Base-by-base conservation (phyloP, 2,888 invertebrate species). In the Ephialtes manifestator region DNA sequence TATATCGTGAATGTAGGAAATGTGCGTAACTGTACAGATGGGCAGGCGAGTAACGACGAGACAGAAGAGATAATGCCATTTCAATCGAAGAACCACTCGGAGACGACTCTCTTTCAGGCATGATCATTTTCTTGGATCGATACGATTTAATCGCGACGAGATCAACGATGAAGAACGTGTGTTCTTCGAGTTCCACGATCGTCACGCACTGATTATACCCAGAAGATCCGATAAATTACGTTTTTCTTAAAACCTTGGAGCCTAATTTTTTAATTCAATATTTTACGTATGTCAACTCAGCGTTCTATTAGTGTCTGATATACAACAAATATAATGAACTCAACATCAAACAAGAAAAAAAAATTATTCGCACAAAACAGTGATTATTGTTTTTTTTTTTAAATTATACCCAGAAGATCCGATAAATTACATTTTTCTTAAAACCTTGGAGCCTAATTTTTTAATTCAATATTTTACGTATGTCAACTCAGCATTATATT, bases 61-160 rank as follows among this genome's bases (percentile, higher is more conserved):
- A 77, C 43, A 10, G 39, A 20, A 72, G 70, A 48, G 84, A 84
- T 78, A 84, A 81, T 81, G 84, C 48, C 74, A 81, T 84, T 84
- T 78, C 81, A 70, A 84, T 78, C 74, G 46, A 51, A 68, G 28
- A 76, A 72, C 48, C 20, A 43, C 20, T 51, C 39, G 10, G 39
- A 53, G 58, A 71, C 74, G 31, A 58, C 71, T 58, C 48, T 35
- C 31, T 39, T 53, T 55, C 43, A 70, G 70, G 74, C 70, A 70
- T 63, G 70, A 83, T 70, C 67, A 80, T 84, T 71, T 67, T 48
- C 71, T 58, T 11, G 76, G 84, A 72, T 84, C 70, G 71, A 76
- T 80, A 80, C 76, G 24, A 81, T 80, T 84, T 81, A 71, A 84
- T 84, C 80, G 80, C n/a, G 31, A 39, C 65, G 10, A 18, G 65